These are phyloP conservation scores for Ailuropoda melanoleuca DNA, from an alignment of 2,113 vertebrate species.

Conservation along the genomic window DNA sequence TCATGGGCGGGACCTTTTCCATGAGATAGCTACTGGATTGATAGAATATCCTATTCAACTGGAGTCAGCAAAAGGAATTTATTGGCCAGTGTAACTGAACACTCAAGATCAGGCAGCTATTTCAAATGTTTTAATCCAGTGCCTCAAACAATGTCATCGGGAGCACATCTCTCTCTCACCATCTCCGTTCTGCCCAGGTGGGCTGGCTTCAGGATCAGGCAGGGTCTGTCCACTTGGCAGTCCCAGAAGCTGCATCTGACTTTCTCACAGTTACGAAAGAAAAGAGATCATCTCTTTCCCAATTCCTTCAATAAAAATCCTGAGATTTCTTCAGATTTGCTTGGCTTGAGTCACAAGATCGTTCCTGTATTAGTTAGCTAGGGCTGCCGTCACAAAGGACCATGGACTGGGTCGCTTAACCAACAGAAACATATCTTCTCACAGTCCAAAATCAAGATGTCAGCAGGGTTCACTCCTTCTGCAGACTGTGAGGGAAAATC, in stretches of 20 bases:
- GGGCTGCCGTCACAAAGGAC: accelerated
- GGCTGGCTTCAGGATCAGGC: not conserved
- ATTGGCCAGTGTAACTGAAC: not conserved
- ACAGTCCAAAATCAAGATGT: not conserved
- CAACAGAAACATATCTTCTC: not conserved
- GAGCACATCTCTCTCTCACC: not conserved
- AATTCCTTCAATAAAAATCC: not conserved
- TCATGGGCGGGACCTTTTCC: not conserved
- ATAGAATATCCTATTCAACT: not conserved
- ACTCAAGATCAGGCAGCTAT: not conserved
- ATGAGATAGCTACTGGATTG: not conserved
- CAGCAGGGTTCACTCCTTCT: not conserved
- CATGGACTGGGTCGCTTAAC: not conserved
- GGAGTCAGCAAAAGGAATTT: not conserved
- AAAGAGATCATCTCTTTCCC: not conserved
- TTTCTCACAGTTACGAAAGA: not conserved
- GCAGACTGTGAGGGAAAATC: not conserved
- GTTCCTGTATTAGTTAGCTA: not conserved
- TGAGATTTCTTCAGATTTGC: not conserved
- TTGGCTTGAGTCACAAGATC: not conserved
- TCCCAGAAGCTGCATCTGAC: not conserved
- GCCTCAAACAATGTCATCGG: not conserved
- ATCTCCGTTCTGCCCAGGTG: not conserved
- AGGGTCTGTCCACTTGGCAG: not conserved
- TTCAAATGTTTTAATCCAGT: not conserved